A percentile compares a stretch with the other conserved stretches of the same genome.
phyloP scores from a whole-genome alignment of 2,888 invertebrate genomes.

The Rhimphoctona megacephalus region DNA sequence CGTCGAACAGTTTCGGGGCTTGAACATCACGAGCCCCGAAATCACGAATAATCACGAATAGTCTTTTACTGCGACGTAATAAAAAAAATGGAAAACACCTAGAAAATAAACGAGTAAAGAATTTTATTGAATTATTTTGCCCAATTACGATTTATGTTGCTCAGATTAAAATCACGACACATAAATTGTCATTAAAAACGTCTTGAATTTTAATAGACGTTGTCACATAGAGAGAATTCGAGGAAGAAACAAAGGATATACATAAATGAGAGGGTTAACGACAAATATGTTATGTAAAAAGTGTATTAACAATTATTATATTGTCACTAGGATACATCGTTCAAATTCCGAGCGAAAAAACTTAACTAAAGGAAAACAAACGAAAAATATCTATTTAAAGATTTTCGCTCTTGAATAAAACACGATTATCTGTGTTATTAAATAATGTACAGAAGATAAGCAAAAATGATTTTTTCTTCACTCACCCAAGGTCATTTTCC shows the following conservation, averaged over 20 bases:
- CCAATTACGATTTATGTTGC: constrained; percentile 10
- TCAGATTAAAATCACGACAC: constrained; percentile 3
- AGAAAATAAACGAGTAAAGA: neutral
- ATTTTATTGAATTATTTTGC: neutral
- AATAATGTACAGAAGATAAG: constrained; percentile 61
- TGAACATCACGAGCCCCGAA: constrained; percentile 19
- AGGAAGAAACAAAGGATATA: neutral
- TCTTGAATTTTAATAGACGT: constrained; percentile 18
- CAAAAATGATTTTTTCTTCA: constrained; percentile 7
- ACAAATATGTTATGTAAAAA: constrained; percentile 60
- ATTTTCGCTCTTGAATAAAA: constrained; percentile 50
- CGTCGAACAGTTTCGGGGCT: constrained; percentile 26
- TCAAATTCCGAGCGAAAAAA: constrained; percentile 38
- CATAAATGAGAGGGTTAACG: constrained; percentile 33
- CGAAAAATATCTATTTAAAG: constrained; percentile 1
- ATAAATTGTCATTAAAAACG: constrained; percentile 14
- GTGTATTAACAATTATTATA: constrained; percentile 59
- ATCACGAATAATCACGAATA: constrained; percentile 16
- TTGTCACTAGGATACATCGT: constrained; percentile 53
- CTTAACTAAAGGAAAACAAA: neutral
- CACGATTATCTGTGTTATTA: constrained; percentile 60
- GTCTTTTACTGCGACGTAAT: neutral
- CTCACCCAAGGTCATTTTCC: constrained; percentile 19
- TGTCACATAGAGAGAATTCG: constrained; percentile 17
- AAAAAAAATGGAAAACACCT: neutral